phyloP scores from a whole-genome alignment of 2,888 invertebrate species.

The Drosophila quasianomalipes region DNA sequence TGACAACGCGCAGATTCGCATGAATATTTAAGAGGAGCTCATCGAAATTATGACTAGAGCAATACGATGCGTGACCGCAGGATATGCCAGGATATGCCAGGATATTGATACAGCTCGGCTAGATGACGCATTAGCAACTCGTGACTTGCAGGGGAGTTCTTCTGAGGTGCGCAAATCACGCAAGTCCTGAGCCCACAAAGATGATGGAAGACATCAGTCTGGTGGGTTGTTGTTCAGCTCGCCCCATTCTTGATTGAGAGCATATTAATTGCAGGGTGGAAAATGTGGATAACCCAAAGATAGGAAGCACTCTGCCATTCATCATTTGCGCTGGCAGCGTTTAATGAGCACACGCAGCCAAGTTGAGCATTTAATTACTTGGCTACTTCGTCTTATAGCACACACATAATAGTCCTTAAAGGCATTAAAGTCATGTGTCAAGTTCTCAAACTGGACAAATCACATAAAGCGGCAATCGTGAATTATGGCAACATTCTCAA shows the following conservation, averaged over 20 bases:
- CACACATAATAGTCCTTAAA: constrained; percentile 59
- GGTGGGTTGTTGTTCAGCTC: not conserved
- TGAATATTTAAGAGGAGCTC: constrained; percentile 74
- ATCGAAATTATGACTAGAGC: constrained; percentile 66
- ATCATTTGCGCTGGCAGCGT: constrained; percentile 58
- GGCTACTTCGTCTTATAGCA: constrained; percentile 29
- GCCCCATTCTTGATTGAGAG: constrained; percentile 70
- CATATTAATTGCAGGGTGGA: constrained; percentile 83
- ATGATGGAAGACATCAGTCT: constrained; percentile 50
- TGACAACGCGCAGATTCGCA: constrained; percentile 74
- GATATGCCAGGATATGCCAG: constrained; percentile 31
- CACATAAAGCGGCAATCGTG: constrained; percentile 33
- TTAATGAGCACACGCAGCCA: constrained; percentile 57
- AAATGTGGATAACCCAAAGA: constrained; percentile 39
- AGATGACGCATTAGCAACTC: constrained; percentile 53
- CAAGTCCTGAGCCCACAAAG: constrained; percentile 46
- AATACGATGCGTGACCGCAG: constrained; percentile 76
- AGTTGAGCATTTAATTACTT: constrained; percentile 71
- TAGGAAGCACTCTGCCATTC: constrained; percentile 65
- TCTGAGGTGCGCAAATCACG: constrained; percentile 72
- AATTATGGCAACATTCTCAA: constrained; percentile 53
- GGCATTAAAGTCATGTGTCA: constrained; percentile 57
- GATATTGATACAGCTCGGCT: constrained; percentile 57
- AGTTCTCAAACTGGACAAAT: constrained; percentile 57
- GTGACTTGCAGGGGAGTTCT: not conserved